phyloP scores from a whole-genome alignment of 2,797 vertebrate genomes.

The Tamandua tetradactyla region DNA sequence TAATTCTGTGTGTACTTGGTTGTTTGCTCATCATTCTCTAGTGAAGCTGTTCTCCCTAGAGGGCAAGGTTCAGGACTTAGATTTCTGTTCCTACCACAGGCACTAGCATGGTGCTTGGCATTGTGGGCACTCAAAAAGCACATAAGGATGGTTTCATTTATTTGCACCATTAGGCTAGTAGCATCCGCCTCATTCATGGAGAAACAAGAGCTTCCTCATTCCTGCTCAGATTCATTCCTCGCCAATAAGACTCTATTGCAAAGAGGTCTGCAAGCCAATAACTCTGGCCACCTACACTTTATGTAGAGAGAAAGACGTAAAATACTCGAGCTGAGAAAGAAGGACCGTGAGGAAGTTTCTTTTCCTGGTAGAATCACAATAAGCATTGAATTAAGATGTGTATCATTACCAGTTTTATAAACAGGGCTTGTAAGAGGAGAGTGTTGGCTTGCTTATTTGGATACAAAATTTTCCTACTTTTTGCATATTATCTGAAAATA shows the following conservation, averaged over 20 bases:
- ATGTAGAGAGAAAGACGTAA: not conserved
- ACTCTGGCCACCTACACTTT: not conserved
- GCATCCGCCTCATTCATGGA: not conserved
- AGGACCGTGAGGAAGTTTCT: not conserved
- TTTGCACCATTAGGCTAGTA: not conserved
- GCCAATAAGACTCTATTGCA: not conserved
- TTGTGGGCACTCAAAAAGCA: not conserved
- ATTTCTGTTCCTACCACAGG: not conserved
- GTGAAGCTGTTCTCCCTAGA: not conserved
- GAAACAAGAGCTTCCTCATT: not conserved
- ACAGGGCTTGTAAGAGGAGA: not conserved
- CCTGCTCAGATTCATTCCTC: not conserved
- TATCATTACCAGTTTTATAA: not conserved
- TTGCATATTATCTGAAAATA: not conserved
- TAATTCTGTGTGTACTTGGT: not conserved
- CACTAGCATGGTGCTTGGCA: not conserved
- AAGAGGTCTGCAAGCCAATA: not conserved
- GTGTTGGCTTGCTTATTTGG: not conserved
- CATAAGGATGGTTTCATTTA: not conserved
- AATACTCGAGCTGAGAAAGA: not conserved
- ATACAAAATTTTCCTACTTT: not conserved
- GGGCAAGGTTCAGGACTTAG: not conserved
- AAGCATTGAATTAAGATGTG: not conserved
- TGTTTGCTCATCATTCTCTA: not conserved
- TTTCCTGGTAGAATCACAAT: not conserved